Conservation (phyloP, 1,140 invertebrate species). For the Xylocopa sonorina region DNA sequence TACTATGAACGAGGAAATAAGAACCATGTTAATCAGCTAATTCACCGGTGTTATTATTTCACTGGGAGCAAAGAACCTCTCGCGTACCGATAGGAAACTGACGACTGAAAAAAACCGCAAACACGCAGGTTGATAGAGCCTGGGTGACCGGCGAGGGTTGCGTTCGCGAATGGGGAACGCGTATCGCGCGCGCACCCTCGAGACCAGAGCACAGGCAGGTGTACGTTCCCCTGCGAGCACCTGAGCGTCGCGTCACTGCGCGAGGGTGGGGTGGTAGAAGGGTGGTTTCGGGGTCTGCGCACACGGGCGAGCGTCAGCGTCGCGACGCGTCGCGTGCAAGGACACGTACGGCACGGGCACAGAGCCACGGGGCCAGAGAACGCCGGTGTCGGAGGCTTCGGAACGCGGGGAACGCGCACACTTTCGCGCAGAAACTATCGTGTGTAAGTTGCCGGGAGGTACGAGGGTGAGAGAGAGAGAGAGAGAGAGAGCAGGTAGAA, state of each 20-base stretch:
- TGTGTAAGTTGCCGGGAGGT: constrained; percentile 41
- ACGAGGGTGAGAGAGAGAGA: neutral
- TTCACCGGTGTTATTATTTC: too few species aligned
- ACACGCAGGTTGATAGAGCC: neutral
- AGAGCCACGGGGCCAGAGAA: too few species aligned
- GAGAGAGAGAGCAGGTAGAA: constrained; percentile 19
- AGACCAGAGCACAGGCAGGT: neutral
- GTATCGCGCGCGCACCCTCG: neutral
- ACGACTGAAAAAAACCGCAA: too few species aligned
- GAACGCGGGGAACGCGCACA: constrained; percentile 42
- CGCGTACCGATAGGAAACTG: too few species aligned
- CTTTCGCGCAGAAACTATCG: constrained; percentile 64
- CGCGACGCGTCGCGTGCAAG: constrained; percentile 3
- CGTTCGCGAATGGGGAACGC: neutral
- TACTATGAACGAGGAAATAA: too few species aligned
- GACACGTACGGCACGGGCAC: neutral
- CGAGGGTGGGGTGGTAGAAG: too few species aligned
- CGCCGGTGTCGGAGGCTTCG: constrained; percentile 6
- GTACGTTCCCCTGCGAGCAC: constrained; percentile 1
- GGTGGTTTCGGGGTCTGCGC: neutral
- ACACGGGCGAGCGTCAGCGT: neutral
- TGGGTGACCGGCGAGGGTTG: neutral
- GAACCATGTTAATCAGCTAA: too few species aligned
- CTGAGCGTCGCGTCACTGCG: neutral
- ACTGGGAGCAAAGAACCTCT: too few species aligned